phyloP scores from a whole-genome alignment of 2,888 invertebrate genomes.

The Andrena bucephala region DNA sequence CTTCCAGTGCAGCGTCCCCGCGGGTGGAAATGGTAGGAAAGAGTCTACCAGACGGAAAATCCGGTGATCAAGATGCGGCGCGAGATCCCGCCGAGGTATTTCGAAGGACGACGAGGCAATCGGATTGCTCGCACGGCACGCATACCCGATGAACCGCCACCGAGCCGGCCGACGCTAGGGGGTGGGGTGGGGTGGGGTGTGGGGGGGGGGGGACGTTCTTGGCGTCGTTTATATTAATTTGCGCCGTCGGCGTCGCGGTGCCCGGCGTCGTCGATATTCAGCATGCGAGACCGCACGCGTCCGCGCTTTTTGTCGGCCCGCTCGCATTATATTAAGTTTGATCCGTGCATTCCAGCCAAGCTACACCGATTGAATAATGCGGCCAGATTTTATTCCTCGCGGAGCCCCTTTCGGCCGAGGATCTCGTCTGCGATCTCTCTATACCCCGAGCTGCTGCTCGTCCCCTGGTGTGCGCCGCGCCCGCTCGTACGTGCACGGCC shows the following conservation, averaged over 20 bases:
- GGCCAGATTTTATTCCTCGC: conserved; percentile 81
- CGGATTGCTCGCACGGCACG: conserved; percentile 72
- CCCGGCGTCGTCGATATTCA: conserved; percentile 71
- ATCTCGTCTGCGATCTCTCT: conserved; percentile 80
- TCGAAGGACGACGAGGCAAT: conserved; percentile 73
- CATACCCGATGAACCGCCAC: conserved; percentile 73
- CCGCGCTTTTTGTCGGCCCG: conserved; percentile 66
- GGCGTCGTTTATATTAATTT: conserved; percentile 77
- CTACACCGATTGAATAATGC: conserved; percentile 82
- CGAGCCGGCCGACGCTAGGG: conserved; percentile 26
- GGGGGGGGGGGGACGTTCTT: conserved; percentile 26
- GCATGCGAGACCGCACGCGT: conserved; percentile 54
- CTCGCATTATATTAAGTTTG: conserved; percentile 83
- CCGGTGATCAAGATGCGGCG: conserved; percentile 68
- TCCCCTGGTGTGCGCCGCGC: not conserved
- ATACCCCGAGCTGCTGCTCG: conserved; percentile 29
- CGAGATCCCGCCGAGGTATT: conserved; percentile 64
- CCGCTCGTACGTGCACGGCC: not conserved
- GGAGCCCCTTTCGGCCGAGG: conserved; percentile 58
- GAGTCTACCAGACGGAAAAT: conserved; percentile 52
- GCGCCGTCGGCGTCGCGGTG: conserved; percentile 75
- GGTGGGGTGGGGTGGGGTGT: conserved; percentile 37
- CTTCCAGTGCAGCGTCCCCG: conserved; percentile 19
- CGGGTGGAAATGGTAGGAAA: conserved; percentile 41
- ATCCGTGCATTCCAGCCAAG: conserved; percentile 81